Evolutionary conservation across 1,140 invertebrate species (phyloP).

Genomic region (Eriosoma lanigerum): DNA sequence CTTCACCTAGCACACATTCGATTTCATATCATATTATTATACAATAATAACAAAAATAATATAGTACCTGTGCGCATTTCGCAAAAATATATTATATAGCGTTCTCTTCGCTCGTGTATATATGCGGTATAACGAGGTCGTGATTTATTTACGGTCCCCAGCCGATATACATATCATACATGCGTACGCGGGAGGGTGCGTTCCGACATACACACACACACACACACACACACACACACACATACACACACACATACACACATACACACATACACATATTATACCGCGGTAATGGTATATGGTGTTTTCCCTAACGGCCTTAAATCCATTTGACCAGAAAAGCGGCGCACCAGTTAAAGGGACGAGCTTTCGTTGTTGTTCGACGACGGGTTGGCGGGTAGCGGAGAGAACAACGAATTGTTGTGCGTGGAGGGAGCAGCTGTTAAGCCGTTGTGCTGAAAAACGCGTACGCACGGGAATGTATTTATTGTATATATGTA

Average conservation of each 20-base stretch:
- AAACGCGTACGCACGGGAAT: neutral
- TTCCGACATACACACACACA: no score
- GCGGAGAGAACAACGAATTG: neutral
- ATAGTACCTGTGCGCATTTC: no score
- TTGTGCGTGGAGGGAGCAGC: neutral
- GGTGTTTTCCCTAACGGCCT: constrained; percentile 34
- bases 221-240: neutral
- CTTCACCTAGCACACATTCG: no score
- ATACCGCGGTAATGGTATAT: neutral
- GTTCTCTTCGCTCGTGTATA: neutral
- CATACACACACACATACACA: no score
- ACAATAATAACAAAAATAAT: no score
- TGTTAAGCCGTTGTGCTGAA: neutral
- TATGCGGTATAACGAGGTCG: constrained; percentile 3
- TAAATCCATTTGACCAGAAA: constrained; percentile 34
- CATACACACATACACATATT: neutral
- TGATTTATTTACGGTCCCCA: constrained; percentile 40
- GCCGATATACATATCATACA: neutral
- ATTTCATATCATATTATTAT: no score
- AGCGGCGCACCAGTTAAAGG: constrained; percentile 23
- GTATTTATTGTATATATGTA: no score
- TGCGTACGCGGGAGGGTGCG: no score
- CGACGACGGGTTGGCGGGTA: neutral
- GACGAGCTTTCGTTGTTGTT: constrained; percentile 16
- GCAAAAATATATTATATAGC: no score